Percentiles rank a stretch among this genome's conserved stretches.
phyloP scores from a whole-genome alignment of 92 coral and sea anemone species.

The Paramuricea clavata region DNA sequence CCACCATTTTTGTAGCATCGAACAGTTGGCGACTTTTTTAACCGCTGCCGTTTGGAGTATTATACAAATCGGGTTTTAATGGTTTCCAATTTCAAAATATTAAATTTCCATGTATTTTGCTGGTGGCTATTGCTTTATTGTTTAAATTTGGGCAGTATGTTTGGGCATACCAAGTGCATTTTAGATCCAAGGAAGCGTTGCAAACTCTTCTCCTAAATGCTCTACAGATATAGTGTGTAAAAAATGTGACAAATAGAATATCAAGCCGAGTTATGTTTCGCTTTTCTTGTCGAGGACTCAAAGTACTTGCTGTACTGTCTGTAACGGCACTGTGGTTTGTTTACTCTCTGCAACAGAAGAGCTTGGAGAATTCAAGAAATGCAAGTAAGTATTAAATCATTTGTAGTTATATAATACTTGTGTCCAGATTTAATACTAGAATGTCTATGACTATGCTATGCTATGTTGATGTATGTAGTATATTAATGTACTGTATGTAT shows the following conservation, averaged over 20 bases:
- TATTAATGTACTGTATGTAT: too few relatives aligned
- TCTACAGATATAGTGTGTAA: not conserved
- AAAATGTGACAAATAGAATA: not conserved
- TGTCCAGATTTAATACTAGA: too few relatives aligned
- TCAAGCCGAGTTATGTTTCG: not conserved
- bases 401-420: too few relatives aligned
- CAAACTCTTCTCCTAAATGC: not conserved
- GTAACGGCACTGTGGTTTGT: not conserved
- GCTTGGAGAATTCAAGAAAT: not conserved
- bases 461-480: too few relatives aligned
- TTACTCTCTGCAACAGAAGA: not conserved
- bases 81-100: conserved; percentile 1
- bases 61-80: not conserved
- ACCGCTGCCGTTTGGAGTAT: not conserved
- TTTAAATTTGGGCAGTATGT: not conserved
- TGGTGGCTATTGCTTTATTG: not conserved
- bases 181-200: not conserved
- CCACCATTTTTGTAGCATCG: too few relatives aligned
- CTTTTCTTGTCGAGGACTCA: not conserved
- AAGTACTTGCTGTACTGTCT: not conserved
- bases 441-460: too few relatives aligned
- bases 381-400: not conserved
- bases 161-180: not conserved
- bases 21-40: not conserved
- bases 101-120: not conserved